These are phyloP conservation scores for Drosophila ustulata DNA, from an alignment of 2,888 invertebrate genomes.

Conservation along the genomic window DNA sequence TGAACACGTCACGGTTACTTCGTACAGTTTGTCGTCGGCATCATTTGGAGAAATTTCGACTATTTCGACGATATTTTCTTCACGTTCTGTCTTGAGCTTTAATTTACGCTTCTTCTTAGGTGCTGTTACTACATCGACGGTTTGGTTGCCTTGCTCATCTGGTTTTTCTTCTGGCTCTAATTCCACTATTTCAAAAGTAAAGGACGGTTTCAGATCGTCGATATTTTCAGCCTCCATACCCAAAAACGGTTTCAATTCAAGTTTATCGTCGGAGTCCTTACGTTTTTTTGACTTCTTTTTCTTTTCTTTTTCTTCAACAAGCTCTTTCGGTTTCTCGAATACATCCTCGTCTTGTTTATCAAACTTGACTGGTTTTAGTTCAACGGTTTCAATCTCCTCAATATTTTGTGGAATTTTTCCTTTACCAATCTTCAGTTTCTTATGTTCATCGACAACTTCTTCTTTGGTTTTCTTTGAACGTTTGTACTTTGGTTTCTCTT, in stretches of 20 bases:
- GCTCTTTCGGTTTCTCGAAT: conserved; percentile 37
- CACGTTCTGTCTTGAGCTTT: conserved; percentile 82
- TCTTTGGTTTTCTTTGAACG: conserved; percentile 72
- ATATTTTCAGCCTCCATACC: conserved; percentile 55
- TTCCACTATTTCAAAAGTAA: conserved; percentile 76
- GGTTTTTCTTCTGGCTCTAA: conserved; percentile 60
- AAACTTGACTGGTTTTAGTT: conserved; percentile 75
- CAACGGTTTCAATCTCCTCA: conserved; percentile 82
- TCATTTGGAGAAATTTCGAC: conserved; percentile 78
- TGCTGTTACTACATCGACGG: conserved; percentile 59
- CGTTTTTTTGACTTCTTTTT: conserved; percentile 68
- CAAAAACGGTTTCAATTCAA: conserved; percentile 59
- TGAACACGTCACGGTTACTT: conserved; percentile 69
- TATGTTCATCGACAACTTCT: conserved; percentile 60
- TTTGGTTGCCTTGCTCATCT: conserved; percentile 45
- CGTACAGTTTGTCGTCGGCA: conserved; percentile 59
- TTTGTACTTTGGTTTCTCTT: conserved; percentile 83
- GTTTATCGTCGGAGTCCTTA: conserved; percentile 48
- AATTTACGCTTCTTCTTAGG: conserved; percentile 81
- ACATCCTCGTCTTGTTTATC: conserved; percentile 40
- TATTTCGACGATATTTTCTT: conserved; percentile 85
- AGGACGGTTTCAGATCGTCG: conserved; percentile 65
- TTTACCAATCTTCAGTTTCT: conserved; percentile 79
- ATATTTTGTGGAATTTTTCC: conserved; percentile 76
- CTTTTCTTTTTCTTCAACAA: conserved; percentile 50